These are phyloP conservation scores for Pseudomyrmex dendroicus DNA, from an alignment of 1,140 invertebrate genomes.

Conservation along the genomic window DNA sequence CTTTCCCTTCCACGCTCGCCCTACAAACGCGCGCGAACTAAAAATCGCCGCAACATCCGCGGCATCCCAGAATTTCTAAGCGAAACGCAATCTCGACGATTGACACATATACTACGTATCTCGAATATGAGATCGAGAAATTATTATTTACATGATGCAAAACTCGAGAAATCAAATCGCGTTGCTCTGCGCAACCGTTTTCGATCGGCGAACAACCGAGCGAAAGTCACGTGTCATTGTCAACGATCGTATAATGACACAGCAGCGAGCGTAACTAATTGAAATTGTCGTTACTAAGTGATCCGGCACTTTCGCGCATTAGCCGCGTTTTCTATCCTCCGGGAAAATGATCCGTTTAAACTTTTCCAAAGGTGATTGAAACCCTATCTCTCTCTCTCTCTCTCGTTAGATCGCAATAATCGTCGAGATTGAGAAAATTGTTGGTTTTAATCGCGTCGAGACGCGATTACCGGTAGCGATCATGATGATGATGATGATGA, in stretches of 20 bases:
- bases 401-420: background rate
- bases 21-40: background rate
- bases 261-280: conserved; percentile 68
- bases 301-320: conserved; percentile 68
- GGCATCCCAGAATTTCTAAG: too few relatives aligned
- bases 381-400: background rate
- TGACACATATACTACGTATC: background rate
- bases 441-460: too few relatives aligned
- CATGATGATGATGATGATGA: too few relatives aligned
- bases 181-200: background rate
- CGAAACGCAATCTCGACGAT: too few relatives aligned
- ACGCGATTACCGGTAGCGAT: too few relatives aligned
- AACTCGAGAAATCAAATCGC: background rate
- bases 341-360: conserved; percentile 39
- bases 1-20: conserved; percentile 10
- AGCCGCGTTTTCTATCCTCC: conserved; percentile 70
- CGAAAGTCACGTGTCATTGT: conserved; percentile 69
- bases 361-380: conserved; percentile 32
- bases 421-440: conserved; percentile 6
- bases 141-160: background rate
- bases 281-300: conserved; percentile 67
- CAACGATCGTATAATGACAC: conserved; percentile 62
- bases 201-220: background rate
- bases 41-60: background rate
- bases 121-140: background rate